Percentiles rank a stretch among this genome's conserved stretches.
Evolutionary conservation across 2,797 vertebrate genomes (phyloP).

Genomic region (Cyclopterus lumpus): DNA sequence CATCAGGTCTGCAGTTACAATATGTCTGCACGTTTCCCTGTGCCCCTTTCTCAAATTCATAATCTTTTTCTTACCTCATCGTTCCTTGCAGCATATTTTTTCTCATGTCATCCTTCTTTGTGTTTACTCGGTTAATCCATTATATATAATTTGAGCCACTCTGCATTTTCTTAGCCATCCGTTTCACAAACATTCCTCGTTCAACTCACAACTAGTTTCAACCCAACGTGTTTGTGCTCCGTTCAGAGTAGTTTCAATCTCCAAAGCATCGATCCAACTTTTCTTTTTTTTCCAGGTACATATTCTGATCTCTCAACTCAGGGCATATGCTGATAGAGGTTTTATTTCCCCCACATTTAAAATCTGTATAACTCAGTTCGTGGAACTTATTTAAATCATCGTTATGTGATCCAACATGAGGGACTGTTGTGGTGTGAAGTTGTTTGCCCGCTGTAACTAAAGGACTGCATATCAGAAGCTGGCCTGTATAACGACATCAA

Average conservation of each 20-base stretch:
- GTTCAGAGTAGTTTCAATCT: not conserved
- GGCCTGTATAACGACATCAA: not conserved
- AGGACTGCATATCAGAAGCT: slow-evolving; percentile 14
- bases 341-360: not conserved
- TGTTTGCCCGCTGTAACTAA: not conserved
- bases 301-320: not conserved
- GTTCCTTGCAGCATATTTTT: not conserved
- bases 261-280: no score
- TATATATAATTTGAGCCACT: not conserved
- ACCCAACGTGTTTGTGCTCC: not conserved
- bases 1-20: slow-evolving; percentile 28
- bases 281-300: not conserved
- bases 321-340: not conserved
- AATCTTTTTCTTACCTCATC: not conserved
- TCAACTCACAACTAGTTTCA: not conserved
- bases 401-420: not conserved
- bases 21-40: not conserved
- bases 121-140: not conserved
- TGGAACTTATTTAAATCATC: not conserved
- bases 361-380: not conserved
- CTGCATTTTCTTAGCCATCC: not conserved
- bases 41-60: not conserved
- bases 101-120: not conserved
- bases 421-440: not conserved
- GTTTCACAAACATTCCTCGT: not conserved